Evolutionary conservation across 2,113 vertebrate species (phyloP).

Genomic region (Notechis scutatus): DNA sequence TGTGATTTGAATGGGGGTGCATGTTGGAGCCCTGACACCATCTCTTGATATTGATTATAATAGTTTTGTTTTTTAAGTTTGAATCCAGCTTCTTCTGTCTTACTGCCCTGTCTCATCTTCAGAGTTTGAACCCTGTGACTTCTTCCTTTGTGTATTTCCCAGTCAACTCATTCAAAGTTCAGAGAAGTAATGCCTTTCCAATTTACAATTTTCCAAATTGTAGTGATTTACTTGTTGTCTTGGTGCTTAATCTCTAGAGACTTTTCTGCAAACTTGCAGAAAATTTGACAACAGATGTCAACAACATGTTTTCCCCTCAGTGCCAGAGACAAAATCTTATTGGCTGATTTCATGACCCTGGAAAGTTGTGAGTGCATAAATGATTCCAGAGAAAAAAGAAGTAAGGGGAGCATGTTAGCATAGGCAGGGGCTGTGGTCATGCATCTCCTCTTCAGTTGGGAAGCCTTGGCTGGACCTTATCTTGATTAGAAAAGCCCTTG

Average conservation of each 20-base stretch:
- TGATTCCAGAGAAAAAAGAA: neutral
- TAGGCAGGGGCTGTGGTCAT: neutral
- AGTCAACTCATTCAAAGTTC: neutral
- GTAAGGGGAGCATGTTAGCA: neutral
- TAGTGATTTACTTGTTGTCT: neutral
- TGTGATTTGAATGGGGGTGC: too few species aligned
- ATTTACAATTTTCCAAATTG: neutral
- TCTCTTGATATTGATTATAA: neutral
- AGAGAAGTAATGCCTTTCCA: neutral
- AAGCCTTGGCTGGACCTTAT: neutral
- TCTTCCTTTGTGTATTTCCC: neutral
- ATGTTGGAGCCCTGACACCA: neutral
- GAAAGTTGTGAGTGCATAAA: neutral
- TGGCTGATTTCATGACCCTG: neutral
- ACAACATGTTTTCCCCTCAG: neutral
- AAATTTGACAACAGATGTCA: neutral
- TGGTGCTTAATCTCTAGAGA: neutral
- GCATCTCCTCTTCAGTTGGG: neutral
- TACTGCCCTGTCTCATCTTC: neutral
- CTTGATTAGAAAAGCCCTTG: neutral
- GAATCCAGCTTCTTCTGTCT: neutral
- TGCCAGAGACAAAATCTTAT: neutral
- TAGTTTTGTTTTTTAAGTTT: neutral
- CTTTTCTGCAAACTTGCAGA: neutral
- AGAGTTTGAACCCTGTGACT: neutral